These are phyloP conservation scores for Andrena minutula DNA, from an alignment of 2,888 invertebrate genomes.

Conservation along the genomic window DNA sequence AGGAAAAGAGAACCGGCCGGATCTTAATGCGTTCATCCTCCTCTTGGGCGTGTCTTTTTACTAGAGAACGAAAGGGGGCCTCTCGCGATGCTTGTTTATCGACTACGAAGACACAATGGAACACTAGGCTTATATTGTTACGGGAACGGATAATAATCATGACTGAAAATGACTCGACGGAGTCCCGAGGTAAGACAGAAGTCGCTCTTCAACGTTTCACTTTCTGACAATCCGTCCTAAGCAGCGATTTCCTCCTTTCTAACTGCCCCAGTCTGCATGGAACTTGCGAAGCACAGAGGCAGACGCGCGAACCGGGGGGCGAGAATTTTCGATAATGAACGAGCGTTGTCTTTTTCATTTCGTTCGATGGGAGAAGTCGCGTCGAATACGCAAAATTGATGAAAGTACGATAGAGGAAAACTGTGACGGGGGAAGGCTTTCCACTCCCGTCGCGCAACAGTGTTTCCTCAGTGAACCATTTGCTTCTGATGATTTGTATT, in stretches of 20 bases:
- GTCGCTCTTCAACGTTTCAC: constrained; percentile 53
- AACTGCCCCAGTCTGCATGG: constrained; percentile 51
- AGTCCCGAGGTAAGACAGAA: constrained; percentile 22
- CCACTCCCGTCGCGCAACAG: constrained; percentile 25
- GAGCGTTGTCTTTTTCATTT: constrained; percentile 35
- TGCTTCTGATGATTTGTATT: constrained; percentile 38
- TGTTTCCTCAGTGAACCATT: constrained; percentile 55
- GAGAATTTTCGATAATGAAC: neutral
- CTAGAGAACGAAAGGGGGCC: constrained; percentile 48
- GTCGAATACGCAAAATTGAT: neutral
- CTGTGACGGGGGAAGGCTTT: constrained; percentile 1
- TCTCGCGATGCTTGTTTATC: constrained; percentile 44
- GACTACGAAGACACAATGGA: constrained; percentile 29
- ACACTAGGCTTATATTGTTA: constrained; percentile 19
- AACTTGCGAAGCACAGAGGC: neutral
- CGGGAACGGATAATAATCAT: constrained; percentile 13
- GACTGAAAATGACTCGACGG: constrained; percentile 41
- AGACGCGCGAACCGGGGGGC: neutral
- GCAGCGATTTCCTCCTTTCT: constrained; percentile 67
- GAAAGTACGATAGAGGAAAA: constrained; percentile 12
- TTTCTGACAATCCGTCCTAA: constrained; percentile 77
- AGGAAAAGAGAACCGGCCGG: constrained; percentile 14
- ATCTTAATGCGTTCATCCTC: constrained; percentile 22
- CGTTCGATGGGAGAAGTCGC: constrained; percentile 24
- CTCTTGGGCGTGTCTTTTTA: constrained; percentile 36